phyloP scores from a whole-genome alignment of 2,797 vertebrate genomes.

The Myiotriccus ornatus region DNA sequence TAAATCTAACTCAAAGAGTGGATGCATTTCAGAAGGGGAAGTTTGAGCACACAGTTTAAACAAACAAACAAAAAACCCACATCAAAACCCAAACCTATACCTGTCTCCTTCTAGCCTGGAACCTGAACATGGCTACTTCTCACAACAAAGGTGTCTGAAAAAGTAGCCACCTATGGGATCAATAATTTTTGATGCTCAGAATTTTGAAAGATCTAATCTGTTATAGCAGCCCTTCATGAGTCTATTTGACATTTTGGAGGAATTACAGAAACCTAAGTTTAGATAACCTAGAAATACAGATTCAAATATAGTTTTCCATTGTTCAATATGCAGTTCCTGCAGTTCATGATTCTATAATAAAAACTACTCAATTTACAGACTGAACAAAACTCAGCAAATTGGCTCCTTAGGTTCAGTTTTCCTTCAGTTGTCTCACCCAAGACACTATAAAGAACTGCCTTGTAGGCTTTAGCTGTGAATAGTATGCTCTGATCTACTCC shows the following conservation, averaged over 20 bases:
- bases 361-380: conserved; percentile 45
- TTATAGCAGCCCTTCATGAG: neutral
- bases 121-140: neutral
- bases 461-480: conserved; percentile 84
- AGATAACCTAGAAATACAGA: neutral
- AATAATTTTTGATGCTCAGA: neutral
- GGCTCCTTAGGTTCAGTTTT: conserved; percentile 84
- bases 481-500: conserved; percentile 82
- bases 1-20: neutral
- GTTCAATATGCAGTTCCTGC: conserved; percentile 56
- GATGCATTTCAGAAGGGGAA: neutral
- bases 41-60: neutral
- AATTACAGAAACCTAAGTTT: neutral
- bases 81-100: accelerated
- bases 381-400: conserved; percentile 88
- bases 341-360: conserved; percentile 49
- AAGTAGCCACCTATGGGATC: neutral
- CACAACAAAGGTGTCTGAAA: neutral
- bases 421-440: conserved; percentile 81
- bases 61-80: too few relatives aligned
- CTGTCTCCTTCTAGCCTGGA: neutral
- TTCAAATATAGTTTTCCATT: neutral
- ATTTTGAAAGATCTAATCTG: neutral
- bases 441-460: conserved; percentile 81
- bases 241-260: neutral